Percentiles rank a stretch among this genome's conserved stretches.
Conservation (phyloP, 2,888 invertebrate species). For the Ormyrus nitidulus region DNA sequence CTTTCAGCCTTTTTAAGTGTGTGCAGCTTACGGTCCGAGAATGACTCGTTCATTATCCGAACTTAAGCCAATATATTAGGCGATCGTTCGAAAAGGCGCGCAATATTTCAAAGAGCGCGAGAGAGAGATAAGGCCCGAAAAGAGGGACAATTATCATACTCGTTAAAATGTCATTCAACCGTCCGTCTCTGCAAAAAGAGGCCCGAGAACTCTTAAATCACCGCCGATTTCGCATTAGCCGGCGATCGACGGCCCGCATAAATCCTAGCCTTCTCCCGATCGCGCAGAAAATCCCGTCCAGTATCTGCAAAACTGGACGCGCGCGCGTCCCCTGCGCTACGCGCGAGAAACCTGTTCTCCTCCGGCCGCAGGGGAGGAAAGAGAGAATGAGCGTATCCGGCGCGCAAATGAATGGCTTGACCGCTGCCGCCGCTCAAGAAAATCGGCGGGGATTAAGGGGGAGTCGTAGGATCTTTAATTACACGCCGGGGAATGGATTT, state of each 20-base stretch:
- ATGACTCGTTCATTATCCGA: constrained; percentile 32
- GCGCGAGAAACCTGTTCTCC: background rate
- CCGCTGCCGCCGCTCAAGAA: constrained; percentile 12
- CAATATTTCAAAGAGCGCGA: constrained; percentile 28
- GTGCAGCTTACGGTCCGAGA: constrained; percentile 7
- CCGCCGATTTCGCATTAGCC: constrained; percentile 40
- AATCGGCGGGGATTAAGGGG: constrained; percentile 31
- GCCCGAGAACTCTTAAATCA: constrained; percentile 26
- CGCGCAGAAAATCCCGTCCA: constrained; percentile 10
- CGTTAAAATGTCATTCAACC: constrained; percentile 41
- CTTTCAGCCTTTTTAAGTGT: background rate
- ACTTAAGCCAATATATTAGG: constrained; percentile 14
- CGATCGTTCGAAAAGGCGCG: constrained; percentile 9
- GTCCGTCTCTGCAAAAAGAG: constrained; percentile 2
- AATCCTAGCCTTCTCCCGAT: constrained; percentile 7
- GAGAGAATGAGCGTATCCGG: constrained; percentile 18
- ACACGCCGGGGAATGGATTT: constrained; percentile 1
- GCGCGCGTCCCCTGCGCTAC: constrained; percentile 4
- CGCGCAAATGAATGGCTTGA: constrained; percentile 19
- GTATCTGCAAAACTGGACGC: constrained; percentile 24
- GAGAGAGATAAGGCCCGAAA: constrained; percentile 26
- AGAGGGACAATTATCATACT: constrained; percentile 27
- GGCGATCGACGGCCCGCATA: background rate
- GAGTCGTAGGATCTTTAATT: constrained; percentile 21
- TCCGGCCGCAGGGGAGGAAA: constrained; percentile 13